phyloP scores from a whole-genome alignment of 2,797 vertebrate species.

The Trichosurus vulpecula region DNA sequence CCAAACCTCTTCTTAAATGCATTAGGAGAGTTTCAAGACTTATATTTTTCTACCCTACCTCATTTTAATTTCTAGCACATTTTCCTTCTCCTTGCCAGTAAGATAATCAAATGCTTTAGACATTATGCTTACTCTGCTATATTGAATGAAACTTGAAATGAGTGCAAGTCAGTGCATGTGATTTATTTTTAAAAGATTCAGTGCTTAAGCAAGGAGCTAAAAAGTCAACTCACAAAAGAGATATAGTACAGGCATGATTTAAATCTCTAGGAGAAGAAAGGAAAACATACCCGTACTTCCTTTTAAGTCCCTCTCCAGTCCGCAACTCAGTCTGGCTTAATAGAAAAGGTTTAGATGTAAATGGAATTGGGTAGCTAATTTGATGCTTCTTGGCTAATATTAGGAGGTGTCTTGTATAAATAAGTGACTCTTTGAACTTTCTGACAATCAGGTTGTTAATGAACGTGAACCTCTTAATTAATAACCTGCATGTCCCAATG shows the following conservation, averaged over 20 bases:
- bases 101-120: constrained; percentile 62
- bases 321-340: background rate
- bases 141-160: constrained; percentile 66
- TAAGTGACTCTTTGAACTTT: background rate
- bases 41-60: constrained; percentile 49
- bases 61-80: constrained; percentile 60
- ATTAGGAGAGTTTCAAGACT: constrained; percentile 61
- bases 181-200: constrained; percentile 63
- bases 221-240: constrained; percentile 36
- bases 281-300: constrained; percentile 12
- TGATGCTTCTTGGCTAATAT: background rate
- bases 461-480: background rate
- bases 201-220: constrained; percentile 55
- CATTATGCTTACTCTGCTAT: constrained; percentile 63
- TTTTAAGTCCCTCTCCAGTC: constrained; percentile 31
- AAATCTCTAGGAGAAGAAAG: constrained; percentile 44
- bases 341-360: constrained; percentile 25
- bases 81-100: constrained; percentile 64
- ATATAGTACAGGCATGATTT: constrained; percentile 51
- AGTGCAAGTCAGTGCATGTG: constrained; percentile 52
- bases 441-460: background rate
- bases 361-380: background rate
- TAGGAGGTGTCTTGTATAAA: background rate
- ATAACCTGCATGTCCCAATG: background rate
- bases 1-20: constrained; percentile 34